phyloP scores from a whole-genome alignment of 1,140 invertebrate species.

The Drosophila kikkawai region DNA sequence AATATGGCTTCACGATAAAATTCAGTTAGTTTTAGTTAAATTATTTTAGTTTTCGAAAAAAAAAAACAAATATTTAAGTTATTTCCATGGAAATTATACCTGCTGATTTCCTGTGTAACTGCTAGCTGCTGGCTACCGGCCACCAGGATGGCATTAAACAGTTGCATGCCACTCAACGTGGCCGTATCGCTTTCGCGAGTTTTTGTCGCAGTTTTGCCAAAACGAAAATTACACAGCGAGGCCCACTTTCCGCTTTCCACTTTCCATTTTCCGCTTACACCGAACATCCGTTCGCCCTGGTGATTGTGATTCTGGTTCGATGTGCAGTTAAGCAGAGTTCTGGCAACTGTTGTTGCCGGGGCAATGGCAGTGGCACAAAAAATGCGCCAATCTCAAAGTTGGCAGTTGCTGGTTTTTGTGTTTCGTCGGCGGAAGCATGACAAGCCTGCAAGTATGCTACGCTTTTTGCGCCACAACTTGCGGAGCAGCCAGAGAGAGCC shows the following conservation, averaged over 20 bases:
- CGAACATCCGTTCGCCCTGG: constrained; percentile 12
- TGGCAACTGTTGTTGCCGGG: constrained; percentile 29
- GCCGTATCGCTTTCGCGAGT: constrained; percentile 38
- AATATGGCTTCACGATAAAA: not conserved
- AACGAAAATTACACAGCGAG: constrained; percentile 30
- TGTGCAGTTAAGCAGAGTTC: constrained; percentile 60
- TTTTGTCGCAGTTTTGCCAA: constrained; percentile 43
- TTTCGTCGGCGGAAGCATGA: constrained; percentile 41
- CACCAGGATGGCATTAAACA: constrained; percentile 55
- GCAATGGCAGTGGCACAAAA: constrained; percentile 26
- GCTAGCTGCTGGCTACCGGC: constrained; percentile 6
- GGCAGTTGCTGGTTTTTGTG: constrained; percentile 44
- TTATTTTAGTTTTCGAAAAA: not conserved
- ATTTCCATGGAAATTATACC: no score
- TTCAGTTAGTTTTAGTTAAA: not conserved
- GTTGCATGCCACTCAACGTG: constrained; percentile 59
- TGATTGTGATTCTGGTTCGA: constrained; percentile 49
- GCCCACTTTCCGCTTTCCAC: constrained; percentile 5
- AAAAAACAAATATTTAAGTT: not conserved
- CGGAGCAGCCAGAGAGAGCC: constrained; percentile 5
- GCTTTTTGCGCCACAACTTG: constrained; percentile 47
- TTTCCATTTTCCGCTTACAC: constrained; percentile 6
- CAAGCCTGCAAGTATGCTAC: constrained; percentile 57
- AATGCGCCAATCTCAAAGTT: constrained; percentile 56
- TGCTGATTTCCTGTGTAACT: not conserved